Conservation (phyloP, 2,888 invertebrate species). For the Sepiola atlantica region DNA sequence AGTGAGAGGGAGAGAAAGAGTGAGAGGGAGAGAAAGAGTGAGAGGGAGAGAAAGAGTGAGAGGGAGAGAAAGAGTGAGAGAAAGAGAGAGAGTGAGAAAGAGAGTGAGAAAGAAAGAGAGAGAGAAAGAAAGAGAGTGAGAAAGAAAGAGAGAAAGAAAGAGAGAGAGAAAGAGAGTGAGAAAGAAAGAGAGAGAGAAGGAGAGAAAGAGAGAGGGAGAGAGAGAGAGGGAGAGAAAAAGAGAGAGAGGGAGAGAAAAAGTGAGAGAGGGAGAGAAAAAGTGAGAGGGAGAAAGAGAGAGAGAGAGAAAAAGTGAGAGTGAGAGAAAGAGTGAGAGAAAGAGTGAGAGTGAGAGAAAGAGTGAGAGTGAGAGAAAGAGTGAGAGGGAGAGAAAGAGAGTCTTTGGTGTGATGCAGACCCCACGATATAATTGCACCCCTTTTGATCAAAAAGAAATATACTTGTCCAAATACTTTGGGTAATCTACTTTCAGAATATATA, state of each 20-base stretch:
- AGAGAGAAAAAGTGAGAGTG: neutral
- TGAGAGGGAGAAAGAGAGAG: neutral
- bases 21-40: neutral
- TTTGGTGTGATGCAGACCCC: too few species aligned
- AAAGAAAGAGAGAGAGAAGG: neutral
- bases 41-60: neutral
- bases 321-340: neutral
- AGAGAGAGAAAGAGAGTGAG: neutral
- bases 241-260: neutral
- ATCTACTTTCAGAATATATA: too few species aligned
- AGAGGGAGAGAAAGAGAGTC: too few species aligned
- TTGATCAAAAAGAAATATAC: too few species aligned
- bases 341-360: neutral
- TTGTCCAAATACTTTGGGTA: too few species aligned
- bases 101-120: neutral
- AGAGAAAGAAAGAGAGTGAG: neutral
- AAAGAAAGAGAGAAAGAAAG: neutral
- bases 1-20: neutral
- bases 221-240: neutral
- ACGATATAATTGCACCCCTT: too few species aligned
- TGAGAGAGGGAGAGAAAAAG: neutral
- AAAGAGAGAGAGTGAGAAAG: neutral
- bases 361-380: neutral
- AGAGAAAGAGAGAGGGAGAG: neutral
- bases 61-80: neutral